These are phyloP conservation scores for Ceratothoa steindachneri DNA, from an alignment of 2,888 invertebrate genomes.

Conservation along the genomic window DNA sequence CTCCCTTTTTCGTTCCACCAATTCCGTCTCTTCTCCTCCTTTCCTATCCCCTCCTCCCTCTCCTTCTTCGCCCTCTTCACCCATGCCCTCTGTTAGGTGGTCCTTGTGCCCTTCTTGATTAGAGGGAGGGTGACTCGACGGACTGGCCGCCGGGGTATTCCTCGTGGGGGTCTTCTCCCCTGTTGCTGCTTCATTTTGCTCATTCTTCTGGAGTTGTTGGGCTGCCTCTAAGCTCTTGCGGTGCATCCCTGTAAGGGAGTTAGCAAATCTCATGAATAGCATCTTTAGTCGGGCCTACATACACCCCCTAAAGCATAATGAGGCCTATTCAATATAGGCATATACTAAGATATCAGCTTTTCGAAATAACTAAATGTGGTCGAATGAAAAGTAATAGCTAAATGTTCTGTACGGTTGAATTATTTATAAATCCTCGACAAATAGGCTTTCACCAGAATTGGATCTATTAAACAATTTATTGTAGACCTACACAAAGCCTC, in stretches of 20 bases:
- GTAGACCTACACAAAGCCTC: no score
- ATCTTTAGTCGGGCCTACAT: not conserved
- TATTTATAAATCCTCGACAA: no score
- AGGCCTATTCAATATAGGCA: no score
- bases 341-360: no score
- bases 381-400: no score
- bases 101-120: not conserved
- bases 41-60: conserved; percentile 4
- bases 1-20: conserved; percentile 14
- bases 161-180: conserved; percentile 1
- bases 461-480: no score
- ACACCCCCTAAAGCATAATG: no score
- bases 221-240: conserved; percentile 91
- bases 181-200: not conserved
- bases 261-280: not conserved
- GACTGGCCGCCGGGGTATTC: not conserved
- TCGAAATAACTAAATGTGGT: no score
- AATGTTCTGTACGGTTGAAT: no score
- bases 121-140: not conserved
- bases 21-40: conserved; percentile 6
- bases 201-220: conserved; percentile 63
- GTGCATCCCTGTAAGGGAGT: conserved; percentile 84
- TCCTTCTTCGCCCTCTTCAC: not conserved
- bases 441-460: no score
- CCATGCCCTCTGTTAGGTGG: not conserved